Base-by-base conservation (phyloP, 2,113 vertebrate species). In the Dasyornis broadbenti region DNA sequence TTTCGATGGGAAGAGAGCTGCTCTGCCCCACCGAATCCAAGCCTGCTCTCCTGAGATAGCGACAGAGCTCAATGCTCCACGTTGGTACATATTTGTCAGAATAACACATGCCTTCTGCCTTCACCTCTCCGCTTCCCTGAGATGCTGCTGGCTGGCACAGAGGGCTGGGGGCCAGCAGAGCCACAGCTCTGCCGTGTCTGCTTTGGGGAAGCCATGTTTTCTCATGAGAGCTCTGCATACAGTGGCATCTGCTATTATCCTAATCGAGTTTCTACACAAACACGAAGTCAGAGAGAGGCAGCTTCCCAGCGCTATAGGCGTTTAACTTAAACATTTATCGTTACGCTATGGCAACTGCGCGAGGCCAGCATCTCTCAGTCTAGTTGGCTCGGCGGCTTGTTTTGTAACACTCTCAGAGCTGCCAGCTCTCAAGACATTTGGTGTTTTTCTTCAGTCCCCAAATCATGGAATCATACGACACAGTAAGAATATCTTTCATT, bases 341-440 rank as follows among this genome's bases (percentile, higher is more conserved):
- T 96, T 92, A 84, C 9, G 4, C 81, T 96, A 83, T 47, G 84
- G 88, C 90, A 93, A 96, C 90, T 92, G 64, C 79, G 73, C 5
- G 13, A 95, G 93, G 92, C 95, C 93, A 82, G 68, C 93, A 95
- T 96, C 88, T 90, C 76, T 86, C 91, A 92, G 92, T 95, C 95
- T 96, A 35, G 56, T 90, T 97, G 96, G 96, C 96, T 94, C 90
- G 65, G 93, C 53, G 10, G 86, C 95, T 96, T 96, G 94, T 97
- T 97, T 97, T 96, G 88, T 96, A 96, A 96, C 95, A 94, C 92
- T 69, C 80, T 90, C 37, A 30, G 76, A 84, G 92, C 95, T 96
- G 95, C 95, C 96, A 97, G 92, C 95, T 86, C 95, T 93, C 90
- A 96, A 96, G 95, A 96, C 96, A 96, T 97, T 94, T 97, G 95